These are phyloP conservation scores for Clarias platycephalus DNA, from an alignment of 2,797 vertebrate species.

Conservation along the genomic window DNA sequence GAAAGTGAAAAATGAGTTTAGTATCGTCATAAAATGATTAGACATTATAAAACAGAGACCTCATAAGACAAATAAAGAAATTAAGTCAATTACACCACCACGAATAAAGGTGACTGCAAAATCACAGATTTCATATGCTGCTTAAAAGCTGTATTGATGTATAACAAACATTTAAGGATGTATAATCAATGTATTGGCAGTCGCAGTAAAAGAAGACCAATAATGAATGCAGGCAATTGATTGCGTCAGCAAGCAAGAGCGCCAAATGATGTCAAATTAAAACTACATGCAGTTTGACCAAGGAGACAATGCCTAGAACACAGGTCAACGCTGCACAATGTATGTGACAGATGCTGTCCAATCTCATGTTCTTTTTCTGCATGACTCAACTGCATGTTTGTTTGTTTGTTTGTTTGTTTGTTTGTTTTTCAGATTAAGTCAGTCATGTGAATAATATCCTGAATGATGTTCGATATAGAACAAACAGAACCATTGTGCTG, in stretches of 20 bases:
- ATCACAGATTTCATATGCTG: background rate
- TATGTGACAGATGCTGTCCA: background rate
- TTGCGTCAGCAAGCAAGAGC: background rate
- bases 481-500: background rate
- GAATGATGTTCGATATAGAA: background rate
- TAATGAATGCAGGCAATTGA: background rate
- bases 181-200: background rate
- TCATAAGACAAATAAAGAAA: background rate
- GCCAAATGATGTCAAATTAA: background rate
- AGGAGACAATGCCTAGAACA: background rate
- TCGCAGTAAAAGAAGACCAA: background rate
- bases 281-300: background rate
- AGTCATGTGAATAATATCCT: background rate
- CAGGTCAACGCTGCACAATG: background rate
- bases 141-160: background rate
- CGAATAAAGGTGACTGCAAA: background rate
- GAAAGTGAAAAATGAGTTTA: background rate
- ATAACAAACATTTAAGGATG: no score
- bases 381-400: background rate
- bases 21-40: background rate
- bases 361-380: background rate
- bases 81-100: background rate
- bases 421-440: background rate
- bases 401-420: background rate
- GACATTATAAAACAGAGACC: background rate